phyloP scores from a whole-genome alignment of 2,113 vertebrate genomes.

The Polypterus senegalus region DNA sequence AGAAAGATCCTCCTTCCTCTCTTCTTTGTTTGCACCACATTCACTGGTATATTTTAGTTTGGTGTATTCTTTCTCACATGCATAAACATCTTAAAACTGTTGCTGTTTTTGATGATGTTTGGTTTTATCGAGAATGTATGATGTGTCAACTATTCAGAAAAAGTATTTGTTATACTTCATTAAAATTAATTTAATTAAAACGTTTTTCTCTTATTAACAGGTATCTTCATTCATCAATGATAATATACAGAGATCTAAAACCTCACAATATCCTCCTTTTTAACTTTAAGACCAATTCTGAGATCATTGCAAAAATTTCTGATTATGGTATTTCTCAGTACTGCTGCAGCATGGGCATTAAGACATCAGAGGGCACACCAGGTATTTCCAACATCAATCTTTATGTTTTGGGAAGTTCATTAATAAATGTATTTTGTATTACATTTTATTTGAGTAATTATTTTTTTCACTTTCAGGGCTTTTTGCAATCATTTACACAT shows the following conservation, averaged over 20 bases:
- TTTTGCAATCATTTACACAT: too few relatives aligned
- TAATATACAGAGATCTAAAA: conserved; percentile 93
- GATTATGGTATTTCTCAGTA: conserved; percentile 95
- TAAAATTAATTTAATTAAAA: too few relatives aligned
- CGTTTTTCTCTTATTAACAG: conserved; percentile 35
- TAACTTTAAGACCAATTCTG: conserved; percentile 75
- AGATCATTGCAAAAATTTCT: conserved; percentile 87
- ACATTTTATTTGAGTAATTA: too few relatives aligned
- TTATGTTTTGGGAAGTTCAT: neutral
- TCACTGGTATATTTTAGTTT: too few relatives aligned
- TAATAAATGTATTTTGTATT: too few relatives aligned
- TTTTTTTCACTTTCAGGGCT: too few relatives aligned
- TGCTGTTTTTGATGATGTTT: neutral
- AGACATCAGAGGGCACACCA: conserved; percentile 87
- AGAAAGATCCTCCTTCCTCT: too few relatives aligned
- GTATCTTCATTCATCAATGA: conserved; percentile 88
- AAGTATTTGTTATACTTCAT: too few relatives aligned
- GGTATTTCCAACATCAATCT: conserved; percentile 39
- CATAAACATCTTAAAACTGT: too few relatives aligned
- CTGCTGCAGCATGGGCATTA: conserved; percentile 91
- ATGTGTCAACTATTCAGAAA: too few relatives aligned
- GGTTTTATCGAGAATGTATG: neutral
- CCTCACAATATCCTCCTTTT: conserved; percentile 93
- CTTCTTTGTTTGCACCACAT: too few relatives aligned
- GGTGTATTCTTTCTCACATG: too few relatives aligned